phyloP scores from a whole-genome alignment of 2,888 invertebrate genomes.

The Lacanobia oleracea region DNA sequence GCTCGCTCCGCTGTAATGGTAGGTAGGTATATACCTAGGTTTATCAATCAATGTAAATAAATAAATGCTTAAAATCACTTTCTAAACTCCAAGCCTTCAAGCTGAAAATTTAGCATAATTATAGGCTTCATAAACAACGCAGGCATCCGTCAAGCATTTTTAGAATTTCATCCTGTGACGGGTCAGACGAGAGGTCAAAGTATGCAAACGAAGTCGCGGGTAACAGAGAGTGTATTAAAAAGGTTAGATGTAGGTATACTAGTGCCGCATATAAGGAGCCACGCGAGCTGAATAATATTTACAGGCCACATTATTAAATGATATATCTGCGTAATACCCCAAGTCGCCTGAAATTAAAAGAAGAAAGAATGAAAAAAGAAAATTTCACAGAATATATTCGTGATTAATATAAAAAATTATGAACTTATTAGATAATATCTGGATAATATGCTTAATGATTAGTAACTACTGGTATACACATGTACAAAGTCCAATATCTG shows the following conservation, averaged over 20 bases:
- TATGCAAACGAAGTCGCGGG: slow-evolving; percentile 25
- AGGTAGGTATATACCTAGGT: neutral
- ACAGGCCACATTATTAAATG: neutral
- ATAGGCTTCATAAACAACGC: slow-evolving; percentile 23
- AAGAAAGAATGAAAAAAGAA: neutral
- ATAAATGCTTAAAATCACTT: neutral
- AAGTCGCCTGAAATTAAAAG: neutral
- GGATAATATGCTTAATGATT: neutral
- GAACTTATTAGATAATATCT: too few relatives aligned
- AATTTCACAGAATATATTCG: neutral
- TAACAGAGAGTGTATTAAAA: slow-evolving; percentile 20
- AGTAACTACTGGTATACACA: neutral
- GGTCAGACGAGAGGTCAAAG: slow-evolving; percentile 21
- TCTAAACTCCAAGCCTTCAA: slow-evolving; percentile 12
- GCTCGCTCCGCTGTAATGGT: too few relatives aligned
- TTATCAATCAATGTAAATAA: neutral
- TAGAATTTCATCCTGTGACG: slow-evolving; percentile 15
- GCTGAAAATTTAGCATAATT: slow-evolving; percentile 20
- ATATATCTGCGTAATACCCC: neutral
- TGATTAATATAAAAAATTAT: too few relatives aligned
- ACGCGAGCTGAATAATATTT: slow-evolving; percentile 1
- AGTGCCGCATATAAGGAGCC: neutral
- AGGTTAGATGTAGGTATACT: slow-evolving; percentile 11
- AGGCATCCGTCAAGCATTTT: slow-evolving; percentile 26
- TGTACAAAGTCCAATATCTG: neutral